These are phyloP conservation scores for Tenebrio molitor DNA, from an alignment of 1,140 invertebrate genomes.

Conservation along the genomic window DNA sequence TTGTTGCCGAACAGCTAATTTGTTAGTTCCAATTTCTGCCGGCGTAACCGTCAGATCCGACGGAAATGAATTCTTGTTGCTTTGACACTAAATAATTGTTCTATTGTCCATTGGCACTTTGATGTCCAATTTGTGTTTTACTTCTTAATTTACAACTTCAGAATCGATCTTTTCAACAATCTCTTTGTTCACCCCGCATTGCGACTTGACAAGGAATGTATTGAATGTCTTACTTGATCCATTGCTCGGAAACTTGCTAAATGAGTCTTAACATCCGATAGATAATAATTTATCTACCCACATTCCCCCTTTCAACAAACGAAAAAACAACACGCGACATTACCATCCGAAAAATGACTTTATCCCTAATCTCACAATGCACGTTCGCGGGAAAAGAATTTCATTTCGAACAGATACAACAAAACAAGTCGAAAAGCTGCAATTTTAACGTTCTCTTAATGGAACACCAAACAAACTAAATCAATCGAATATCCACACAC, in stretches of 20 bases:
- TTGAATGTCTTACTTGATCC: conserved; percentile 24
- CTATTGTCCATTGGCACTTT: conserved; percentile 24
- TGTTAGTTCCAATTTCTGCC: neutral
- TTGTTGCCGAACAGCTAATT: neutral
- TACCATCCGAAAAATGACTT: too few relatives aligned
- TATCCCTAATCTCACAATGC: too few relatives aligned
- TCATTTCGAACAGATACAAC: too few relatives aligned
- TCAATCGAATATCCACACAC: too few relatives aligned
- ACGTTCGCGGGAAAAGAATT: too few relatives aligned
- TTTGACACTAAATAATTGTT: conserved; percentile 32
- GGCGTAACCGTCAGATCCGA: neutral
- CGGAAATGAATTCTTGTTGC: conserved; percentile 4
- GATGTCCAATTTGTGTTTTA: conserved; percentile 34
- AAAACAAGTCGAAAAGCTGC: too few relatives aligned
- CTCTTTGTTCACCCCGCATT: conserved; percentile 19
- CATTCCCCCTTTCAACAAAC: conserved; percentile 5
- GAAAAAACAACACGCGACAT: too few relatives aligned
- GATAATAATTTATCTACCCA: conserved; percentile 28
- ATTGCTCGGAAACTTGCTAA: conserved; percentile 26
- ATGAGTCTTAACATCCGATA: conserved; percentile 16
- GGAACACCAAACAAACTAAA: too few relatives aligned
- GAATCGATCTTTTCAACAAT: conserved; percentile 9
- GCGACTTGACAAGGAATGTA: conserved; percentile 12
- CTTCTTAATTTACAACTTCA: conserved; percentile 39
- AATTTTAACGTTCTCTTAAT: too few relatives aligned